Evolutionary conservation across 2,797 vertebrate species (phyloP), one percentile per base, ranked within the genome.

Genomic region (Melanotaenia pygmaea): DNA sequence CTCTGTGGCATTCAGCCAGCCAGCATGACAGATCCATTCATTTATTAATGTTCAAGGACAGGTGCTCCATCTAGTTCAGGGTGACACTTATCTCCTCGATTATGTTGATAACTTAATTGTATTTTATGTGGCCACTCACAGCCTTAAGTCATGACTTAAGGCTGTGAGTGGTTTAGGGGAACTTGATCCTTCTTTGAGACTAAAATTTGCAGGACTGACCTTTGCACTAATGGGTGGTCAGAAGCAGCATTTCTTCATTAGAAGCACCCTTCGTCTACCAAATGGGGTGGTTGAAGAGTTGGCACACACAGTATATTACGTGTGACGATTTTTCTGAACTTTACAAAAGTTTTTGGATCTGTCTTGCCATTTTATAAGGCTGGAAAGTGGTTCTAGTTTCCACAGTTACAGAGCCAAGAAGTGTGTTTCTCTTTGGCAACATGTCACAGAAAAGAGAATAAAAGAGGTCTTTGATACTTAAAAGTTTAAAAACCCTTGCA

Each of bases 31-130:
- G 78, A 89, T 82, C 74, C 80, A 74, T 83, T 79, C 26, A 76
- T 85, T 69, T 84, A 86, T 88, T 83, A 67, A 85, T 89, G 62
- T 88, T 76, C 85, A 89, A 90, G 86, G 86, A 80, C 91, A 83
- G 84, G 73, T 87, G 75, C 76, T 87, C 80, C 37, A 61, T 88
- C 85, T 85, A 67, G 64, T 62, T 82, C 81, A 76, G 79, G 81
- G 69, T 85, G 81, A 82, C 80, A 70, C 74, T 65, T 53, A 53
- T 72, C 69, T 81, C 67, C 65, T 84, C 70, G 85, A 82, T 89
- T 86, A 83, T 67, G 73, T 37, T 83, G 76, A 87, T 88, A 78
- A 78, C 80, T 73, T 85, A 62, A 90, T 90, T 82, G 78, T 28
- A 37, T 76, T 78, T 66, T 54, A 69, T 61, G 59, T n/a, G n/a